phyloP scores from a whole-genome alignment of 2,797 vertebrate species.

The Tarsius wallacei region DNA sequence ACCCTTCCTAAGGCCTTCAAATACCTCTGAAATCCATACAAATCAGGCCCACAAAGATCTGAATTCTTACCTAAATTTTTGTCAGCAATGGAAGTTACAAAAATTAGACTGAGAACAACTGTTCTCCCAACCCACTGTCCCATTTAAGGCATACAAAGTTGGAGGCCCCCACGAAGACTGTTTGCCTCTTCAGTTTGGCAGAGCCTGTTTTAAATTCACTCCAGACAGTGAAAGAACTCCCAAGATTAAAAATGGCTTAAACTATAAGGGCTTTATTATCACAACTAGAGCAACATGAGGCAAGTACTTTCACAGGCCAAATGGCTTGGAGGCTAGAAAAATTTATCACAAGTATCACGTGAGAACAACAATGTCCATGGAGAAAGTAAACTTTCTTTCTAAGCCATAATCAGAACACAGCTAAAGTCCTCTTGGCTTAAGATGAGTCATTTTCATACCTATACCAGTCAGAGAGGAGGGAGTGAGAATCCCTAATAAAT shows the following conservation, averaged over 20 bases:
- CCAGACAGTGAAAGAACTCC: background rate
- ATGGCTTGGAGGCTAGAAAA: conserved; percentile 1
- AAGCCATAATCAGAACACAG: background rate
- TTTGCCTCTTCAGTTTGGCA: background rate
- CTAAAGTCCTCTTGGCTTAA: conserved; percentile 30
- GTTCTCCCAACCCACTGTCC: background rate
- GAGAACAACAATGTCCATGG: conserved; percentile 35
- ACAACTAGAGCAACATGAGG: background rate
- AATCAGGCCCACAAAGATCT: background rate
- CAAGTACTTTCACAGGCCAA: background rate
- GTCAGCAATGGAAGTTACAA: background rate
- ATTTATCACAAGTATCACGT: background rate
- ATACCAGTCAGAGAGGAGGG: background rate
- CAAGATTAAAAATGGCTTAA: background rate
- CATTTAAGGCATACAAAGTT: background rate
- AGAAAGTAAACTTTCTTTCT: background rate
- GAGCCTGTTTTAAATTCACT: background rate
- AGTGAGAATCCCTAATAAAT: background rate
- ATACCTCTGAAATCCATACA: background rate
- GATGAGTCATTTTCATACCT: background rate
- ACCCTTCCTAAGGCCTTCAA: background rate
- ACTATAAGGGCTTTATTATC: conserved; percentile 61
- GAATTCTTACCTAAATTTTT: background rate
- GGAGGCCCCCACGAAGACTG: background rate
- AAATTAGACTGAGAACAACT: background rate